A percentile compares a stretch with the other conserved stretches of the same genome.
Conservation (phyloP, 2,797 vertebrate species). For the Chelidonichthys spinosus region DNA sequence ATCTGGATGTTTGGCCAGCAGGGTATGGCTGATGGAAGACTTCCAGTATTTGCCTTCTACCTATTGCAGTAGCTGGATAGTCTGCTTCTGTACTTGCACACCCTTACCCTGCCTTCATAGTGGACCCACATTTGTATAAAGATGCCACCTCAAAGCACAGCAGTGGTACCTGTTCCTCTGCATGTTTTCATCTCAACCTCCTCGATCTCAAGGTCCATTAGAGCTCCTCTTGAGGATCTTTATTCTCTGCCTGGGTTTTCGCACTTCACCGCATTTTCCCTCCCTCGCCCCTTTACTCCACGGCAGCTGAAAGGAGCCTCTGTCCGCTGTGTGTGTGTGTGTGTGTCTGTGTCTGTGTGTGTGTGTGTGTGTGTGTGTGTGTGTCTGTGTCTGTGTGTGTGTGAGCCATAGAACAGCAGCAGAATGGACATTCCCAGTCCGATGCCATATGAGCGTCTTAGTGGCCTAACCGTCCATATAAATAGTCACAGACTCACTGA, state of each 20-base stretch:
- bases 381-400: no score
- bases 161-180: slow-evolving; percentile 33
- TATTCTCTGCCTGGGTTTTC: slow-evolving; percentile 19
- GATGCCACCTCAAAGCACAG: slow-evolving; percentile 32
- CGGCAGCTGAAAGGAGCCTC: slow-evolving; percentile 53
- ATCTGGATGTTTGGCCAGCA: slow-evolving; percentile 40
- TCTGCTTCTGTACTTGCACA: background rate
- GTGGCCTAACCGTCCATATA: no score
- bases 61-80: slow-evolving; percentile 5
- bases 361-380: no score
- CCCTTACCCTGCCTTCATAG: background rate
- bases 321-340: slow-evolving; percentile 24
- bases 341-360: background rate
- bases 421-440: no score
- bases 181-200: slow-evolving; percentile 43
- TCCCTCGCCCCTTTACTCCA: slow-evolving; percentile 8
- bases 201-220: slow-evolving; percentile 65
- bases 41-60: slow-evolving; percentile 3
- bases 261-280: slow-evolving; percentile 45
- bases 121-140: slow-evolving; percentile 4
- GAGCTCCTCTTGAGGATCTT: slow-evolving; percentile 46
- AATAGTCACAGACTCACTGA: no score
- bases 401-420: no score
- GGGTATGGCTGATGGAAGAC: slow-evolving; percentile 17
- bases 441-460: no score